Evolutionary conservation across 2,888 invertebrate species (phyloP), one percentile per base, ranked within the genome.

Genomic region (Deroplatys truncata): DNA sequence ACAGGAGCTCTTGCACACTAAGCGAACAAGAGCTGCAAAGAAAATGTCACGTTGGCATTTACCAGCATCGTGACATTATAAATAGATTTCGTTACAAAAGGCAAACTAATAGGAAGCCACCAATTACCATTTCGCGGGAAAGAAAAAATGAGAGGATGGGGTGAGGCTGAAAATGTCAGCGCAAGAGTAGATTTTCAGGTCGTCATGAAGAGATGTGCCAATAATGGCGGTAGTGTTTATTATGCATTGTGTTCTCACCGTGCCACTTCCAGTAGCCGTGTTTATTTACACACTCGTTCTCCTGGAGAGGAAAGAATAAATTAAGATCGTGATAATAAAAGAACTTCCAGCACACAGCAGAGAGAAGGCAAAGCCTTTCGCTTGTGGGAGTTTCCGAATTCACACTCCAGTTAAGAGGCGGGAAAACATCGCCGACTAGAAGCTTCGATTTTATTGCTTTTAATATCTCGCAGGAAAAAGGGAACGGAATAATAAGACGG

Each of bases 11-110:
- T 72, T 20, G 15, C 56, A 72, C 20, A 72, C 56, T 56, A 56
- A 49, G 49, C 5, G 49, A 49, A 49, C 49, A 49, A 20, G 43
- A 43, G 43, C 43, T 43, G 43, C 13, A 43, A 43, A 43, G 56
- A 72, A 72, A 87, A 87, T 87, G 87, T 83, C 87, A 87, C 25
- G 20, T 13, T 43, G 87, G n/a, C 87, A 87, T 87, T 87, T 87
- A n/a, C 15, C 82, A 87, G 87, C 56, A 72, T 4, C 87, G 15
- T 87, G 87, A 87, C 87, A 87, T 87, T 87, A 49, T 87, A 87
- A 87, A 87, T 82, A 87, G 28, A 82, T 87, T 35, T 28, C 28
- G 35, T 72, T 82, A 87, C 87, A 87, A 87, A 87, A 87, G 87
- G 43, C 82, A 83, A 28, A 28, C 87, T 83, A 82, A 87, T 87